phyloP scores from a whole-genome alignment of 2,888 invertebrate genomes.

The Tyria jacobaeae region DNA sequence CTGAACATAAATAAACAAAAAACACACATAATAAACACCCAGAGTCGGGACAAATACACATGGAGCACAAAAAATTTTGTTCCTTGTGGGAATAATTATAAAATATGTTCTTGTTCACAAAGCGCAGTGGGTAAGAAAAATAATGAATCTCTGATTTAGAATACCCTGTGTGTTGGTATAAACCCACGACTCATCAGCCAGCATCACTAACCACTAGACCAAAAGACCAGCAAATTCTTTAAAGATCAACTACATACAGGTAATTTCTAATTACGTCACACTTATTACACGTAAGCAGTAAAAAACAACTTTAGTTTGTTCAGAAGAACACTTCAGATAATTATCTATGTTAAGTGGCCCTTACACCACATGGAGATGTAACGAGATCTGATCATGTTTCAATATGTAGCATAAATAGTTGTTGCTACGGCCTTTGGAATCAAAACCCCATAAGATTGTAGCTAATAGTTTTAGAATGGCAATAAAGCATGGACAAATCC shows the following conservation, averaged over 20 bases:
- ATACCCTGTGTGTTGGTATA: too few relatives aligned
- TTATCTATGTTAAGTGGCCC: conserved; percentile 8
- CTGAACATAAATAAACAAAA: too few relatives aligned
- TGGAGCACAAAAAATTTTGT: too few relatives aligned
- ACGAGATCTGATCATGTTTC: conserved; percentile 1
- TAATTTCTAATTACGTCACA: conserved; percentile 8
- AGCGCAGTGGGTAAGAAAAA: too few relatives aligned
- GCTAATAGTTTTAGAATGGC: not conserved
- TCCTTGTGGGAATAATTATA: too few relatives aligned
- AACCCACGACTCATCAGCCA: too few relatives aligned
- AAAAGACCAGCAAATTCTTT: too few relatives aligned
- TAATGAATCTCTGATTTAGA: too few relatives aligned
- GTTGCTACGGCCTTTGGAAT: conserved; percentile 1
- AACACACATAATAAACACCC: too few relatives aligned
- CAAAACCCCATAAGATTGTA: conserved; percentile 4
- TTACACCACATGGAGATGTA: conserved; percentile 3
- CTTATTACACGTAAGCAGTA: not conserved
- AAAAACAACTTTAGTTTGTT: conserved; percentile 2
- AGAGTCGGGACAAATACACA: too few relatives aligned
- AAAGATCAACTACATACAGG: not conserved
- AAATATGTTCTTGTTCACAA: too few relatives aligned
- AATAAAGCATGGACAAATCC: not conserved
- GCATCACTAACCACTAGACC: too few relatives aligned
- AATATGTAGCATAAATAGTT: conserved; percentile 1
- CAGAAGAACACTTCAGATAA: not conserved